A percentile compares a stretch with the other conserved stretches of the same genome.
These are phyloP conservation scores for Lophura nycthemera DNA, from an alignment of 2,113 vertebrate genomes.

Conservation along the genomic window DNA sequence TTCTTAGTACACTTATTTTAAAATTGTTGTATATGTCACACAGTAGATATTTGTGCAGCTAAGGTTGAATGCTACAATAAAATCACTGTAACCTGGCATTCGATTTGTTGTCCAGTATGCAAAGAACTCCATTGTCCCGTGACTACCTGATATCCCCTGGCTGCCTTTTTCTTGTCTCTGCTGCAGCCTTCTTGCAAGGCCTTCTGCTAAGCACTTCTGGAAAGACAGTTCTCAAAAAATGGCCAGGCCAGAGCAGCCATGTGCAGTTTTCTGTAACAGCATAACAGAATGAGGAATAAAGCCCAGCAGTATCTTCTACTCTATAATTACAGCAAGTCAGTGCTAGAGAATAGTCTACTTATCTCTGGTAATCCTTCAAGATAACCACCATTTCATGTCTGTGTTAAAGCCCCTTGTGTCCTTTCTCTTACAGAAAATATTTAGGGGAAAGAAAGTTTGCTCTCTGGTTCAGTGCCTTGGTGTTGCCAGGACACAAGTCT, in stretches of 20 bases:
- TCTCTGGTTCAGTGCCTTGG: constrained; percentile 13
- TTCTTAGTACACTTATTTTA: not conserved
- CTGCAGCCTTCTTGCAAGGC: not conserved
- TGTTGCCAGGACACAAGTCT: constrained; percentile 40
- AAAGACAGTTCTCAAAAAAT: not conserved
- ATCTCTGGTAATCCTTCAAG: not conserved
- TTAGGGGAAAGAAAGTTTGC: not conserved
- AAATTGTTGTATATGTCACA: not conserved
- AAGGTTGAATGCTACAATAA: not conserved
- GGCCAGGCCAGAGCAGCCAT: not conserved
- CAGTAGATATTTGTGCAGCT: not conserved
- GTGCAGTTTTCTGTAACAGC: not conserved
- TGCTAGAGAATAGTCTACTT: not conserved
- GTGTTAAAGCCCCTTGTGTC: not conserved
- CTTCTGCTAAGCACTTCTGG: not conserved
- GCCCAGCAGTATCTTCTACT: not conserved
- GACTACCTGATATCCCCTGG: not conserved
- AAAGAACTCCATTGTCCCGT: not conserved
- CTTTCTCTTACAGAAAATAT: not conserved
- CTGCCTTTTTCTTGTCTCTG: not conserved
- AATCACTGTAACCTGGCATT: not conserved
- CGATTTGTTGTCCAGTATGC: not conserved
- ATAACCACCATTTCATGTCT: not conserved
- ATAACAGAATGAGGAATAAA: not conserved
- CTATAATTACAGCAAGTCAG: not conserved